phyloP scores from a whole-genome alignment of 1,140 invertebrate species.

The Drosophila willistoni region DNA sequence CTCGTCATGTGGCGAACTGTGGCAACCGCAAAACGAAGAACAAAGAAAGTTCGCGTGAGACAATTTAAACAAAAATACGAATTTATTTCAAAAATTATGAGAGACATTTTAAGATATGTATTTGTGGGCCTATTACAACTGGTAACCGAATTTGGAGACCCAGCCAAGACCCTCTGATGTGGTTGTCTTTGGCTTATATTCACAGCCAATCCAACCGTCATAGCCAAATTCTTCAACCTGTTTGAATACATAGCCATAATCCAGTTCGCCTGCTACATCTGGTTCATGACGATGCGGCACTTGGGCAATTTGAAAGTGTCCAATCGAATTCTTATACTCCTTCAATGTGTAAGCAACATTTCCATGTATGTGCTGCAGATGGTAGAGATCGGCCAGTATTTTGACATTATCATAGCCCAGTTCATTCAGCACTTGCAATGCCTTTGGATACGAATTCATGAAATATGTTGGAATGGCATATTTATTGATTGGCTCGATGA shows the following conservation, averaged over 20 bases:
- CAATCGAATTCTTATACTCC: conserved; percentile 88
- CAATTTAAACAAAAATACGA: no score
- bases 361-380: conserved; percentile 93
- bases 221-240: conserved; percentile 89
- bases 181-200: conserved; percentile 90
- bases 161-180: conserved; percentile 89
- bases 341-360: conserved; percentile 91
- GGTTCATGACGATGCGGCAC: conserved; percentile 94
- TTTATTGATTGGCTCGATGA: conserved; percentile 96
- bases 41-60: no score
- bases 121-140: background rate
- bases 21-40: background rate
- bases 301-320: conserved; percentile 93
- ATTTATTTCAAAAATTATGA: background rate
- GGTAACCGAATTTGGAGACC: conserved; percentile 83
- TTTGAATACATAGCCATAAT: conserved; percentile 92
- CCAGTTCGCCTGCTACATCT: conserved; percentile 91
- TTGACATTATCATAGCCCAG: conserved; percentile 90
- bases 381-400: conserved; percentile 94
- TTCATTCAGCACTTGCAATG: conserved; percentile 88
- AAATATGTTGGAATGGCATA: conserved; percentile 93
- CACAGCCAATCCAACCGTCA: conserved; percentile 92
- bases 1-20: no score
- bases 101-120: background rate
- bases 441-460: conserved; percentile 91